A percentile compares a stretch with the other conserved stretches of the same genome.
Conservation (phyloP, 2,888 invertebrate species). For the Papilio demoleus region DNA sequence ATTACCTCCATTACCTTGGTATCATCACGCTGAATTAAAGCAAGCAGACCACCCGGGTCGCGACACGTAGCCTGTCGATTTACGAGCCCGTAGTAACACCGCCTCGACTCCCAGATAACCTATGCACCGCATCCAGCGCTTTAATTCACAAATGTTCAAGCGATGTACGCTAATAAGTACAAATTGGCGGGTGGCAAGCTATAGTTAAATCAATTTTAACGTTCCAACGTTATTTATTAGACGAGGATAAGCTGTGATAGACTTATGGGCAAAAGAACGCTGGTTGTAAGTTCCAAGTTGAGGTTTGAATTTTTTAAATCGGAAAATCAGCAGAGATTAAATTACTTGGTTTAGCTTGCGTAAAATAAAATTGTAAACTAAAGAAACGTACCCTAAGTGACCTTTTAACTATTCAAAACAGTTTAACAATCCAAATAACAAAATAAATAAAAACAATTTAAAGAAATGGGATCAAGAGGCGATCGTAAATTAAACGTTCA, state of each 20-base stretch:
- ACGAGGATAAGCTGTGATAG: constrained; percentile 17
- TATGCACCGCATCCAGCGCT: constrained; percentile 43
- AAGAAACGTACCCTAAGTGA: neutral
- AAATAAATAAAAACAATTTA: constrained; percentile 42
- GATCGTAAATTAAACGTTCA: constrained; percentile 65
- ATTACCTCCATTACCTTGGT: constrained; percentile 26
- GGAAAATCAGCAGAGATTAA: neutral
- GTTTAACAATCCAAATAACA: constrained; percentile 5
- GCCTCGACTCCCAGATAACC: constrained; percentile 52
- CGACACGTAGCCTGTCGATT: constrained; percentile 63
- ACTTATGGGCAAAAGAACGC: constrained; percentile 7
- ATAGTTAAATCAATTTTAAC: constrained; percentile 28
- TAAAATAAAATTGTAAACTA: too few relatives aligned
- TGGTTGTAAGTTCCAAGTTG: neutral
- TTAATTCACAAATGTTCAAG: constrained; percentile 29
- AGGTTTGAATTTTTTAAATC: neutral
- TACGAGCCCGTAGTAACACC: constrained; percentile 55
- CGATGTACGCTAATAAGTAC: constrained; percentile 28
- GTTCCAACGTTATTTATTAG: constrained; percentile 26
- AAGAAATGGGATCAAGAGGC: constrained; percentile 74
- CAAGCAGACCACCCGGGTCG: constrained; percentile 67
- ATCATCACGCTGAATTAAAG: constrained; percentile 48
- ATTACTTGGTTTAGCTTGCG: neutral
- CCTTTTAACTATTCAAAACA: neutral
- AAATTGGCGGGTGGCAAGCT: constrained; percentile 25